Percentiles rank a stretch among this genome's conserved stretches.
phyloP scores from a whole-genome alignment of 2,113 vertebrate species.

The Indicator indicator region DNA sequence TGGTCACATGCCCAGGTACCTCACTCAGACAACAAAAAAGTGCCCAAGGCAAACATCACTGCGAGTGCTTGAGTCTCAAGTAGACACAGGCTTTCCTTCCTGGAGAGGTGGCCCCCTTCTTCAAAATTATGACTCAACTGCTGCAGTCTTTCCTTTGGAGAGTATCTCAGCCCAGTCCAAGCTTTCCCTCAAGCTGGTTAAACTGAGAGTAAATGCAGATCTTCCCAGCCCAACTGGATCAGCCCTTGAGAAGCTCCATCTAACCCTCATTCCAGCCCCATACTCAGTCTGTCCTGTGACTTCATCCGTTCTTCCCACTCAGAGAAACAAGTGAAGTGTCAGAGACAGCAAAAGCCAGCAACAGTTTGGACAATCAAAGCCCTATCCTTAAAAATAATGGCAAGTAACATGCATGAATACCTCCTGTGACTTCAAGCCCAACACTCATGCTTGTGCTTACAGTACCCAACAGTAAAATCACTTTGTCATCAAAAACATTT shows the following conservation, averaged over 20 bases:
- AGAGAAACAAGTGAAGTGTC: not conserved
- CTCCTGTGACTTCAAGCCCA: not conserved
- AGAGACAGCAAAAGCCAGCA: not conserved
- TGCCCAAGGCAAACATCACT: not conserved
- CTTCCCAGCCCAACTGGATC: not conserved
- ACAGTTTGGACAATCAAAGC: not conserved
- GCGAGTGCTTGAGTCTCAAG: not conserved
- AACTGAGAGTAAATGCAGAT: not conserved
- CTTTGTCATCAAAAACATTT: not conserved
- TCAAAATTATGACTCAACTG: not conserved
- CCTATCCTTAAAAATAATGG: not conserved
- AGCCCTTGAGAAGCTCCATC: not conserved
- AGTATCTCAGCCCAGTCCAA: not conserved
- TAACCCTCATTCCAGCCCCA: not conserved
- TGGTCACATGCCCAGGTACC: not conserved
- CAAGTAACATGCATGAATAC: not conserved
- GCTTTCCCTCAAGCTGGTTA: not conserved
- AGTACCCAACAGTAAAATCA: not conserved
- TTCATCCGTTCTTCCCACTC: not conserved
- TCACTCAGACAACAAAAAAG: not conserved
- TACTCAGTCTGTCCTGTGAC: not conserved
- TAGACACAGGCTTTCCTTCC: not conserved
- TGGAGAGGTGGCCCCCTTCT: not conserved
- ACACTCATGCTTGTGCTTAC: rapidly evolving
- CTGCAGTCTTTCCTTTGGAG: not conserved